Evolutionary conservation across 2,888 invertebrate genomes (phyloP), one percentile per base, ranked within the genome.

Genomic region (Rhagium mordax): DNA sequence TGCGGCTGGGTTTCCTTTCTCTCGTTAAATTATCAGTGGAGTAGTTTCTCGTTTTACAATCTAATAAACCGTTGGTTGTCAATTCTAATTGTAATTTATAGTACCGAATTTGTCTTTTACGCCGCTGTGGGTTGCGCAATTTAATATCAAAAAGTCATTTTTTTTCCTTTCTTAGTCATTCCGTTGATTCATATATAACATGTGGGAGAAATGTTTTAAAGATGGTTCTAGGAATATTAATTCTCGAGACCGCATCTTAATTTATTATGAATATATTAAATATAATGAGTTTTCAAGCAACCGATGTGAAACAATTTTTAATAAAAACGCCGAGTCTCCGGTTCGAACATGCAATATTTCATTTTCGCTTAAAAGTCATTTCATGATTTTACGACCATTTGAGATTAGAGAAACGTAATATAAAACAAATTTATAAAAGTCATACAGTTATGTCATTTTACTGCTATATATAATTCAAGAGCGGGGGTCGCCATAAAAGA

Each of bases 361-460:
- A 7, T 55, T 27, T 24, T 55, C n/a, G n/a, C n/a, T n/a, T n/a
- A n/a, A 27, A 55, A 21, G 20, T 20, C 3, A 20, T 55, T 24
- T 55, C 24, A 24, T 55, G 24, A 55, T 55, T 27, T 55, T 55
- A 55, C 24, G 24, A 24, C 27, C 1, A n/a, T 24, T n/a, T 27
- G 27, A 24, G 20, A 55, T 55, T 55, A 20, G 15, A 27, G 51
- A 64, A 51, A 15, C 59, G 33, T 33, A 59, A 15, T 16, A 27
- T 13, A 49, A 24, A 48, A 29, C 3, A 20, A 62, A 48, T 21
- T 47, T 29, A 27, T 20, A 47, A 69, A 71, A 59, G 71, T 69
- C 51, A 47, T 71, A 66, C 20, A 66, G 62, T 70, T 69, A 61
- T 67, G 65, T 24, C 48, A 15, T 71, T 74, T 74, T 74, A 69